Percentiles rank a stretch among this genome's conserved stretches.
Evolutionary conservation across 2,888 invertebrate genomes (phyloP).

Genomic region (Cryptophagus acutangulus): DNA sequence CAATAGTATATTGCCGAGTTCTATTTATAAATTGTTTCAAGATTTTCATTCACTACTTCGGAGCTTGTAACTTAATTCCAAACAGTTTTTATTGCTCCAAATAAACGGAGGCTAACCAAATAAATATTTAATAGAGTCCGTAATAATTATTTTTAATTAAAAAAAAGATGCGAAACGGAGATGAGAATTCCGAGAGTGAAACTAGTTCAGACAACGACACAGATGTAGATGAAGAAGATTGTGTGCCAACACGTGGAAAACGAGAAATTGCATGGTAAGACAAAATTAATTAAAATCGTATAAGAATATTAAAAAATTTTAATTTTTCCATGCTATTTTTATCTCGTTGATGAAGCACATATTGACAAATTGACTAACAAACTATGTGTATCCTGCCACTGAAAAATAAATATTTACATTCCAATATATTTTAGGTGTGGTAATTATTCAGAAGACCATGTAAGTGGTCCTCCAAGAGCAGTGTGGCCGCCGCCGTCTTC

Average conservation of each 20-base stretch:
- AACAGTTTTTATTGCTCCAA: no score
- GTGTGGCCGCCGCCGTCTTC: slow-evolving; percentile 37
- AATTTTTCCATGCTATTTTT: no score
- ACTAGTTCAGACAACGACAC: slow-evolving; percentile 19
- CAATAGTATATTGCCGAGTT: no score
- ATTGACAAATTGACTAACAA: no score
- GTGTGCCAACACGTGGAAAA: slow-evolving; percentile 18
- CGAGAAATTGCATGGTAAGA: slow-evolving; percentile 30
- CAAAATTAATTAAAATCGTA: background rate
- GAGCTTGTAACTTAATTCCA: no score
- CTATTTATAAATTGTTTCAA: no score
- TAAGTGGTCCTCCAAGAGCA: slow-evolving; percentile 20
- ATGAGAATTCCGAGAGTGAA: slow-evolving; percentile 2
- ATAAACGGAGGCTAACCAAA: no score
- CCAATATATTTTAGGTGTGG: slow-evolving; percentile 14
- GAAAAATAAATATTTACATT: background rate
- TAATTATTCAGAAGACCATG: slow-evolving; percentile 11
- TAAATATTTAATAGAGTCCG: no score
- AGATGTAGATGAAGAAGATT: slow-evolving; percentile 24
- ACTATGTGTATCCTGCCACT: background rate
- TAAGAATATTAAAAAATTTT: background rate
- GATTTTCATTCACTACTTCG: no score
- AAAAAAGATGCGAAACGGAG: background rate
- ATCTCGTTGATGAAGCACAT: no score
- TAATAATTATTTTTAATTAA: no score